Evolutionary conservation across 2,797 vertebrate genomes (phyloP), one percentile per base, ranked within the genome.

Genomic region (Scarus forsteni): DNA sequence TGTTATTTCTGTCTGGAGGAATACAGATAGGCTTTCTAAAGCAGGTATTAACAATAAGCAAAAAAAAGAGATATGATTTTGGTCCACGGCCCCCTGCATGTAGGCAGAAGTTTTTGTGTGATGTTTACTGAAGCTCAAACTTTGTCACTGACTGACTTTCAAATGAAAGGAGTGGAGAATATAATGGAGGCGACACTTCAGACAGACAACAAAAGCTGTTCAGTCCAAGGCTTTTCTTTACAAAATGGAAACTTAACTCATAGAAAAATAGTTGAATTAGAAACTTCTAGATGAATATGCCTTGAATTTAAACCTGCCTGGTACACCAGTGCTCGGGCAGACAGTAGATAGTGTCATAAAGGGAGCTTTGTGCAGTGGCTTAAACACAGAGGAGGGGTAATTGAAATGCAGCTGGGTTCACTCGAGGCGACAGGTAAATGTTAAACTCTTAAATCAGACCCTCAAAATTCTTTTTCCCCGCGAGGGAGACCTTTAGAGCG

Each of bases 401-500:
- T 49, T 75, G 18, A 81, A 66, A 81, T 75, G 61, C 76, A 63
- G 68, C 45, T 0, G 3, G 1, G 43, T 45, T 72, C 54, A 52
- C 36, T 35, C n/a, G 1, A 43, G 46, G 15, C 0, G 6, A 40
- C 51, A 56, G 71, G 74, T 66, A 73, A 83, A 83, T 76, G 66
- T 70, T 76, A 59, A 72, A 66, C 56, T 67, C 43, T 52, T 77
- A 75, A 83, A 66, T 75, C 67, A 71, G 53, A 34, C 10, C 13
- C 45, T 68, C 45, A 52, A n/a, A 62, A 66, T 49, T 65, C 0
- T 73, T 68, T 42, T 64, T 60, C 51, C 52, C 53, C 14, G 1
- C 35, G 62, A 55, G 66, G 35, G 50, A 77, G 69, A 85, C 58
- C 49, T 65, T 77, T 74, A 59, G 39, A 50, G 60, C 50, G 49